Evolutionary conservation across 1,140 invertebrate species (phyloP).

Genomic region (Drosophila lini): DNA sequence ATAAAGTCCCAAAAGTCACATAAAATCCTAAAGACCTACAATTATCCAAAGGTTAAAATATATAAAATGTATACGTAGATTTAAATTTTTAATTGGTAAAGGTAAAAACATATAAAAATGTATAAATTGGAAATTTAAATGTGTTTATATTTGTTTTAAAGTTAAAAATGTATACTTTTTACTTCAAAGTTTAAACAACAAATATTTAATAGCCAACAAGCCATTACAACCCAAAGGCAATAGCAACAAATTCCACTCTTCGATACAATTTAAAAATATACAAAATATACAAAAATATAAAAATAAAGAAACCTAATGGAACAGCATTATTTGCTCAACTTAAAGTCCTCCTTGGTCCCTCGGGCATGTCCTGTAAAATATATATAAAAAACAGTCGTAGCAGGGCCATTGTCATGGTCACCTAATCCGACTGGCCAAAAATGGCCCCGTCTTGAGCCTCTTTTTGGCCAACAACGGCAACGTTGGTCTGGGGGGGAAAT

Average conservation of each 20-base stretch:
- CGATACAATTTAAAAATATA: not conserved
- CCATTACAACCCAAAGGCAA: too few relatives aligned
- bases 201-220: too few relatives aligned
- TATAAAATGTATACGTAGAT: too few relatives aligned
- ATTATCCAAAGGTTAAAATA: too few relatives aligned
- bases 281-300: not conserved
- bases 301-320: not conserved
- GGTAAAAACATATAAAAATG: too few relatives aligned
- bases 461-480: conserved; percentile 19
- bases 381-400: conserved; percentile 39
- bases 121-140: not conserved
- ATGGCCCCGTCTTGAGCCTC: conserved; percentile 44
- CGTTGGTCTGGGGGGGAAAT: conserved; percentile 10
- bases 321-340: not conserved
- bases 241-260: not conserved
- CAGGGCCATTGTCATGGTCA: conserved; percentile 74
- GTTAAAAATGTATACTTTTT: not conserved
- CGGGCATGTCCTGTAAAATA: conserved; percentile 9
- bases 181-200: not conserved
- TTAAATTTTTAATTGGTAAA: not conserved
- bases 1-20: too few relatives aligned
- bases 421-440: conserved; percentile 74
- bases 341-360: not conserved
- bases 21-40: too few relatives aligned
- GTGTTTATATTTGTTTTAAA: not conserved